Percentiles rank a stretch among this genome's conserved stretches.
These are phyloP conservation scores for Sphaerophoria rueppellii DNA, from an alignment of 2,888 invertebrate genomes.

Conservation along the genomic window DNA sequence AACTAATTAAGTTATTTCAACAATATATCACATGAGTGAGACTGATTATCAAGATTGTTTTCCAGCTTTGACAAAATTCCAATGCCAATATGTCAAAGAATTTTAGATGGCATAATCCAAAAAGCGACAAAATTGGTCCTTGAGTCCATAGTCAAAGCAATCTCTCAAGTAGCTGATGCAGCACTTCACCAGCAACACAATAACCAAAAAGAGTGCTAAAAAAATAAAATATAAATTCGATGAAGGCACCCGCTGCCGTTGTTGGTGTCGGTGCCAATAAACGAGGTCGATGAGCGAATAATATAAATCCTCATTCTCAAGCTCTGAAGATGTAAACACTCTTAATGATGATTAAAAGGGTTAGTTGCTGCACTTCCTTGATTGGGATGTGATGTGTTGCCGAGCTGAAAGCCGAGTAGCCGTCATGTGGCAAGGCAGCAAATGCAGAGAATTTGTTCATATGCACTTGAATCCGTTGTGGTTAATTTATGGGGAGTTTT, in stretches of 20 bases:
- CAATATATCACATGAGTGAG: background rate
- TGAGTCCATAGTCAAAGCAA: slow-evolving; percentile 28
- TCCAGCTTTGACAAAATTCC: background rate
- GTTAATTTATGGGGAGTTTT: slow-evolving; percentile 50
- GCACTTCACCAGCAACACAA: slow-evolving; percentile 2
- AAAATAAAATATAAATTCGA: background rate
- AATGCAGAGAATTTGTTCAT: background rate
- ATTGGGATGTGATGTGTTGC: slow-evolving; percentile 8
- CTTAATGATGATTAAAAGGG: slow-evolving; percentile 59
- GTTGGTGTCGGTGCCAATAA: slow-evolving; percentile 24
- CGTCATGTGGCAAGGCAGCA: background rate
- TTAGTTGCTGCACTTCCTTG: slow-evolving; percentile 45
- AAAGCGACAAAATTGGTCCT: slow-evolving; percentile 7
- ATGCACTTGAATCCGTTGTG: slow-evolving; percentile 29
- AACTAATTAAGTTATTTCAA: slow-evolving; percentile 61
- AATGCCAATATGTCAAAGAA: slow-evolving; percentile 4
- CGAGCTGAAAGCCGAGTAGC: too few species aligned
- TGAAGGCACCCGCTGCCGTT: background rate
- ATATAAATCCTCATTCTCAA: slow-evolving; percentile 61
- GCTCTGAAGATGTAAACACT: slow-evolving; percentile 59
- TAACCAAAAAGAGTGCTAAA: background rate
- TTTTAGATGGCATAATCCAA: background rate
- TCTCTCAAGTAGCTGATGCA: slow-evolving; percentile 19
- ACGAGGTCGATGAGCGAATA: slow-evolving; percentile 64
- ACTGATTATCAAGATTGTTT: slow-evolving; percentile 2